Evolutionary conservation across 2,113 vertebrate genomes (phyloP), one percentile per base, ranked within the genome.

Genomic region (Anguilla rostrata): DNA sequence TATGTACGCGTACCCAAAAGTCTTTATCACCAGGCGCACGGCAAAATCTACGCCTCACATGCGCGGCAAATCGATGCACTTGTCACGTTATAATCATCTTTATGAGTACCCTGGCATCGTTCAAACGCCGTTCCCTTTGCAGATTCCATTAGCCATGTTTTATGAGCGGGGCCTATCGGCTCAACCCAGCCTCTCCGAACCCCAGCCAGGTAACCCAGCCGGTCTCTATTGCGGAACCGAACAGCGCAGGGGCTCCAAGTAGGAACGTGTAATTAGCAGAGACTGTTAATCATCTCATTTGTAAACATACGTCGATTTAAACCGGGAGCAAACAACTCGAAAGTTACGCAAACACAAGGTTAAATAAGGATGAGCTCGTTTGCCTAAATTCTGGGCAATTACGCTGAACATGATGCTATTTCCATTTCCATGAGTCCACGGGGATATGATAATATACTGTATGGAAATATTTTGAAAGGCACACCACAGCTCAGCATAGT

Each of bases 301-400:
- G 92, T 90, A 93, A 94, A 95, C 93, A 91, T 40, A 34, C 34
- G 46, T 75, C 88, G 89, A 93, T 93, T 92, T 88, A 92, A 91
- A 94, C 91, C 90, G 90, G 92, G 92, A 92, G 90, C 92, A 94
- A 94, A 93, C 91, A 90, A 90, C 87, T 87, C 87, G 90, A 89
- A 88, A 88, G 87, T 89, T 90, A 88, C 88, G 84, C 88, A 90
- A 93, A 91, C 87, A 89, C 86, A 83, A 89, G 92, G 94, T 93
- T 92, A 92, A 91, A 90, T 89, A 91, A 93, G 93, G 92, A 90
- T 92, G 87, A 18, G 87, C 90, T 94, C 88, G 94, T 94, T 94
- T 94, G 91, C 91, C 91, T 89, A 92, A 66, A 20, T 90, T 87
- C 91, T 60, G 90, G 91, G 93, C 94, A 95, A 95, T 95, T 95